Evolutionary conservation across 2,888 invertebrate species (phyloP), one percentile per base, ranked within the genome.

Genomic region (Oegoconia quadripuncta): DNA sequence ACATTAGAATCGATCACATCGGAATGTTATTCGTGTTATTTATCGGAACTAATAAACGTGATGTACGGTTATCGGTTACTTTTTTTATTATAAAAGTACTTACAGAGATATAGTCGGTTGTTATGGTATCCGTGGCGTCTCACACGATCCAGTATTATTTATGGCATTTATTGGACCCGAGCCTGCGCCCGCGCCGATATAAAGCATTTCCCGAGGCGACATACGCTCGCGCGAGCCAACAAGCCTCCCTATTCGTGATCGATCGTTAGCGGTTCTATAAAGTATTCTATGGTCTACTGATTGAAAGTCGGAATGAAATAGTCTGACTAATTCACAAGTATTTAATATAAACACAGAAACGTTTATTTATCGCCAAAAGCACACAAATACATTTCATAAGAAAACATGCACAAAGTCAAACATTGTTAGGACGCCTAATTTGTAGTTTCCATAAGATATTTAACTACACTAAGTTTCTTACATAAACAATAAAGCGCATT

Each of bases 21-120:
- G 72, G 69, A 76, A 79, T 74, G 75, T 76, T 77, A 75, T 74
- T 76, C 68, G 56, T 72, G 67, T 81, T 75, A 84, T 83, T 86
- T 84, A 86, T 84, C 66, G 74, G 64, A 67, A 80, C 84, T 74
- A 84, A 86, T 86, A 84, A 81, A 82, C 66, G 65, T 84, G 87
- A 87, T 81, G 66, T 72, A 86, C 80, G 82, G 74, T 79, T 80
- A 84, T 81, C 70, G 74, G 66, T 43, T 59, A 53, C 62, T 61
- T 72, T 75, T 75, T 71, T 65, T 70, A 18, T 18, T 3, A 18
- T 22, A 22, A 2, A 22, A 2, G 6, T 22, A 22, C 22, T 9
- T 9, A 22, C 22, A 9, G 22, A 3, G 7, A 64, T 74, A 72
- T 75, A 74, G 55, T 63, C 59, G 59, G 63, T 63, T 66, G 74